These are phyloP conservation scores for Plemyria rubiginata DNA, from an alignment of 2,888 invertebrate species.

Conservation along the genomic window DNA sequence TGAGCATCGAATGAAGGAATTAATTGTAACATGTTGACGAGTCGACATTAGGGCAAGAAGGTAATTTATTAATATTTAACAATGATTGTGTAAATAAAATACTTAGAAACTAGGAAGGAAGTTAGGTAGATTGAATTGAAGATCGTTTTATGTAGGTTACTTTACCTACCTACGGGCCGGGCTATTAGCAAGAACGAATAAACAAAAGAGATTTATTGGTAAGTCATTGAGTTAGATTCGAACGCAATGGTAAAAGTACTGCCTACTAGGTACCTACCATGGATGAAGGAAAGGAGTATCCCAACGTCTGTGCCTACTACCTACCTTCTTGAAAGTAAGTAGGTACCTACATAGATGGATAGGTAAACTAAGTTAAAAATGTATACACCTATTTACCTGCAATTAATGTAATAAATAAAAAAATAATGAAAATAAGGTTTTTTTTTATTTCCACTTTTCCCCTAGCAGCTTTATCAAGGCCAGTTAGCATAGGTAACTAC, in stretches of 20 bases:
- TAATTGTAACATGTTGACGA: neutral
- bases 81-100: neutral
- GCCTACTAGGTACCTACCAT: neutral
- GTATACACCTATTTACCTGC: too few relatives aligned
- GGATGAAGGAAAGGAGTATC: too few relatives aligned
- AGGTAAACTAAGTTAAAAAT: too few relatives aligned
- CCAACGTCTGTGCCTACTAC: too few relatives aligned
- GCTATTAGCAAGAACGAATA: constrained; percentile 29
- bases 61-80: constrained; percentile 3
- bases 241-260: neutral
- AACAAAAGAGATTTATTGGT: neutral
- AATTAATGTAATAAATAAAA: too few relatives aligned
- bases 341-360: too few relatives aligned
- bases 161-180: constrained; percentile 25
- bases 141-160: constrained; percentile 4
- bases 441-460: too few relatives aligned
- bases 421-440: too few relatives aligned
- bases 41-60: neutral
- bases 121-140: neutral
- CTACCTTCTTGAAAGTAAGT: neutral
- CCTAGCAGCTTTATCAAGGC: too few relatives aligned
- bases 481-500: too few relatives aligned
- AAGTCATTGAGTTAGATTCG: too few relatives aligned
- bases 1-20: neutral
- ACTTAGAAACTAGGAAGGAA: neutral